Conservation (phyloP, 2,888 invertebrate species). For the Drosophila emarginata region DNA sequence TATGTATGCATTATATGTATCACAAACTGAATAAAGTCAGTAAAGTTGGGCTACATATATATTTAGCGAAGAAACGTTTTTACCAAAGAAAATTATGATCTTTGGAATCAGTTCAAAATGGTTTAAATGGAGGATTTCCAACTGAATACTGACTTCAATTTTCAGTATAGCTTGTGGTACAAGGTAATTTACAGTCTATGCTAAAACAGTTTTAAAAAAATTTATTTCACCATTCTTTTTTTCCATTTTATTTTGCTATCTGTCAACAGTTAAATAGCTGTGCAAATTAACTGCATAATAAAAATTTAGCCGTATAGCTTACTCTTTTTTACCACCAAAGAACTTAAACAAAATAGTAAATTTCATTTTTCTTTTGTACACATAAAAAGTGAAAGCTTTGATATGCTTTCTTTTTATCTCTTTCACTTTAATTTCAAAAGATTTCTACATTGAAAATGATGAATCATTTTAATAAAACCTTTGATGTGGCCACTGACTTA, state of each 20-base stretch:
- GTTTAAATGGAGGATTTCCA: no score
- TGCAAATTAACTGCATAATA: slow-evolving; percentile 56
- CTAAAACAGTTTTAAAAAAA: not conserved
- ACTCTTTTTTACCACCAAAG: slow-evolving; percentile 23
- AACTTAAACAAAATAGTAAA: slow-evolving; percentile 22
- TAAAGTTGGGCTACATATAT: no score
- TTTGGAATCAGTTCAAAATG: no score
- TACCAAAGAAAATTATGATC: no score
- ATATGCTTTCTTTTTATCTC: not conserved
- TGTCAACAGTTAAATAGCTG: slow-evolving; percentile 45
- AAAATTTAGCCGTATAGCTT: slow-evolving; percentile 20
- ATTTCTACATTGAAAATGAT: no score
- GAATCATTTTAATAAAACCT: not conserved
- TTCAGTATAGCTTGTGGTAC: not conserved
- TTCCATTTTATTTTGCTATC: slow-evolving; percentile 5
- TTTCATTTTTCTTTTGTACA: not conserved
- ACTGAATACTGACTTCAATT: no score
- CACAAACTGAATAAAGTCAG: no score
- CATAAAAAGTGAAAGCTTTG: slow-evolving; percentile 4
- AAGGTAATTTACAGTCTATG: not conserved
- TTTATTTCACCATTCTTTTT: not conserved
- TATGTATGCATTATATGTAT: no score
- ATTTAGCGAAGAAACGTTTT: no score
- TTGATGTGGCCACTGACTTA: not conserved
- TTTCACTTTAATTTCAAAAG: not conserved